A percentile compares a stretch with the other conserved stretches of the same genome.
Evolutionary conservation across 2,888 invertebrate genomes (phyloP).

Genomic region (Agrilus mali): DNA sequence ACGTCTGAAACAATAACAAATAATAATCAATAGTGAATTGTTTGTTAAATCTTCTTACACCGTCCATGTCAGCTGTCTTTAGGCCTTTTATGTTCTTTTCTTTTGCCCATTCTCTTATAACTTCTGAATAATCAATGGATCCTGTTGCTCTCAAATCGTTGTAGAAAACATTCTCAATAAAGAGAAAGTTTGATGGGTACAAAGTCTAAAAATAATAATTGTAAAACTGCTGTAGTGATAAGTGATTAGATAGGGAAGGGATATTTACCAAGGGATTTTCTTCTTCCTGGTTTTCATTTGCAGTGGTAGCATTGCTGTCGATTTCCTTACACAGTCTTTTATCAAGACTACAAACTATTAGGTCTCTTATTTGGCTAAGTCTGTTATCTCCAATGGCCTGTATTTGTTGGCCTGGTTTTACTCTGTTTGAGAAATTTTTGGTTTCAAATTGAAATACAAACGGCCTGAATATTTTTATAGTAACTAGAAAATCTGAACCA

Average conservation of each 20-base stretch:
- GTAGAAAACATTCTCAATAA: constrained; percentile 68
- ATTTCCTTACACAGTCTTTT: constrained; percentile 46
- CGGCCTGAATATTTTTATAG: constrained; percentile 39
- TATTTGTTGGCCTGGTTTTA: constrained; percentile 43
- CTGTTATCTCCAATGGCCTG: constrained; percentile 53
- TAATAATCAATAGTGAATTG: neutral
- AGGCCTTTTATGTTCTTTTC: constrained; percentile 35
- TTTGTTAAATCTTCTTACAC: constrained; percentile 18
- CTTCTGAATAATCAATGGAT: constrained; percentile 52
- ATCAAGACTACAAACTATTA: constrained; percentile 63
- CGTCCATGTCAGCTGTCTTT: constrained; percentile 42
- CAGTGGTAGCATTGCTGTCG: constrained; percentile 27
- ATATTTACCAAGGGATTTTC: neutral
- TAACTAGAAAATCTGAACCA: constrained; percentile 33
- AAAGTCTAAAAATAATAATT: constrained; percentile 41
- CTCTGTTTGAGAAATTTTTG: constrained; percentile 16
- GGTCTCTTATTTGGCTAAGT: constrained; percentile 60
- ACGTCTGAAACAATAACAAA: constrained; percentile 24
- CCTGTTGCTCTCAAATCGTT: constrained; percentile 50
- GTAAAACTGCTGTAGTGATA: too few relatives aligned
- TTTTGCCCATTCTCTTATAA: constrained; percentile 51
- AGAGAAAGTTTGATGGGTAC: constrained; percentile 63
- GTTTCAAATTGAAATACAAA: constrained; percentile 20
- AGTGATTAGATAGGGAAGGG: neutral
- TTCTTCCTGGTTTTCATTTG: constrained; percentile 29